Evolutionary conservation across 1,140 invertebrate genomes (phyloP).

Genomic region (Schmidtea mediterranea): DNA sequence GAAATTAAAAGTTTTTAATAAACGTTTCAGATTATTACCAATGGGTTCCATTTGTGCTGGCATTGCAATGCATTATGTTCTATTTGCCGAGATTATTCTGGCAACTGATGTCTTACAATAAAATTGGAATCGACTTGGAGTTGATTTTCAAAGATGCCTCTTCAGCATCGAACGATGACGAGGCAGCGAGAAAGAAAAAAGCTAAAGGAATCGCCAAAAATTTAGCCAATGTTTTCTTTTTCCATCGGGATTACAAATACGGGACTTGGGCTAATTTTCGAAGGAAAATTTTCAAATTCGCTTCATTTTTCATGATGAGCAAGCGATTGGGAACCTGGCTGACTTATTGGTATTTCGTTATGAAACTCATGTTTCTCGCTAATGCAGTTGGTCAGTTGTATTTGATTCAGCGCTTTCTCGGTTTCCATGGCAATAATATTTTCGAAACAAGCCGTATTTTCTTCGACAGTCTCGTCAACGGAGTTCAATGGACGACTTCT

Average conservation of each 20-base stretch:
- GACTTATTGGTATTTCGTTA: slow-evolving; percentile 15
- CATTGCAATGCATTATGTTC: slow-evolving; percentile 4
- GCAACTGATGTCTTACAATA: slow-evolving; percentile 2
- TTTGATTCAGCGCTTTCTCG: slow-evolving; percentile 15
- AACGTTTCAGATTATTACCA: slow-evolving; percentile 1
- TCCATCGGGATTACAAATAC: too few relatives aligned
- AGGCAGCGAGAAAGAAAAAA: too few relatives aligned
- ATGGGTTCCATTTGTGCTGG: slow-evolving; percentile 6
- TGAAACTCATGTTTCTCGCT: slow-evolving; percentile 15
- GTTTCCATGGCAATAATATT: neutral
- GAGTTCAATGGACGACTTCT: neutral
- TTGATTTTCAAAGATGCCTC: neutral
- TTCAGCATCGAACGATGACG: too few relatives aligned
- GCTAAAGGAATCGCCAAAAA: too few relatives aligned
- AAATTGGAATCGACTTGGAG: slow-evolving; percentile 1
- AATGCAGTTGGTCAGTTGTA: slow-evolving; percentile 14
- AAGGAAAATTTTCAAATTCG: too few relatives aligned
- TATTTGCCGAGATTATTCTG: slow-evolving; percentile 5
- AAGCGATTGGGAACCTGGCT: slow-evolving; percentile 18
- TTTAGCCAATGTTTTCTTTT: too few relatives aligned
- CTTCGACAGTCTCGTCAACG: neutral
- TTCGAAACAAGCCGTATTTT: neutral
- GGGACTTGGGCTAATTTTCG: too few relatives aligned
- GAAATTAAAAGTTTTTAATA: neutral
- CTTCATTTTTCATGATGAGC: neutral